Evolutionary conservation across 2,113 vertebrate genomes (phyloP).

Genomic region (Tretioscincus oriximinensis): DNA sequence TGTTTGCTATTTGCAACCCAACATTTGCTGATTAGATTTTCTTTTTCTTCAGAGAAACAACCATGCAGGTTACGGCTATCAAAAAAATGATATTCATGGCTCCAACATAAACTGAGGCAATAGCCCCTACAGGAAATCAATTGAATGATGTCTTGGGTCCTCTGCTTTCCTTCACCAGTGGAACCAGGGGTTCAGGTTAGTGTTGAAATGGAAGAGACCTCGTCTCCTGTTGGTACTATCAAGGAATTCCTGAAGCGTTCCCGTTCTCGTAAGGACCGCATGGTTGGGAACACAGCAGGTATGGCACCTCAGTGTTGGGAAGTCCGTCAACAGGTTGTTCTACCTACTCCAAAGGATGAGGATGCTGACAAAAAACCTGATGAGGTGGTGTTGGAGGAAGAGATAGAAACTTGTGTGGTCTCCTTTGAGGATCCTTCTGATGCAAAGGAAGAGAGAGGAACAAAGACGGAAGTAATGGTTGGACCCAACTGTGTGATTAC

Average conservation of each 20-base stretch:
- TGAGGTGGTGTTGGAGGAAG: background rate
- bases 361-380: too few relatives aligned
- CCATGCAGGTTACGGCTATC: too few relatives aligned
- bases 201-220: conserved; percentile 22
- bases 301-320: conserved; percentile 23
- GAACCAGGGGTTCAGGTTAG: conserved; percentile 9
- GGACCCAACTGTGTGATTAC: conserved; percentile 15
- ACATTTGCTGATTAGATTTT: background rate
- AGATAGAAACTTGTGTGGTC: conserved; percentile 21
- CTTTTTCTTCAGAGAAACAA: background rate
- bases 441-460: background rate
- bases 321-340: conserved; percentile 15
- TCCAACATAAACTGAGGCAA: background rate
- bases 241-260: conserved; percentile 15
- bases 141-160: background rate
- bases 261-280: background rate
- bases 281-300: background rate
- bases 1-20: background rate
- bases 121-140: background rate
- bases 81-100: background rate
- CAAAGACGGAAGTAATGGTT: background rate
- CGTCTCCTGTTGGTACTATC: background rate
- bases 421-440: background rate
- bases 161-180: conserved; percentile 4
- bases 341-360: background rate